Evolutionary conservation across 2,113 vertebrate species (phyloP).

Genomic region (Sylvia atricapilla): DNA sequence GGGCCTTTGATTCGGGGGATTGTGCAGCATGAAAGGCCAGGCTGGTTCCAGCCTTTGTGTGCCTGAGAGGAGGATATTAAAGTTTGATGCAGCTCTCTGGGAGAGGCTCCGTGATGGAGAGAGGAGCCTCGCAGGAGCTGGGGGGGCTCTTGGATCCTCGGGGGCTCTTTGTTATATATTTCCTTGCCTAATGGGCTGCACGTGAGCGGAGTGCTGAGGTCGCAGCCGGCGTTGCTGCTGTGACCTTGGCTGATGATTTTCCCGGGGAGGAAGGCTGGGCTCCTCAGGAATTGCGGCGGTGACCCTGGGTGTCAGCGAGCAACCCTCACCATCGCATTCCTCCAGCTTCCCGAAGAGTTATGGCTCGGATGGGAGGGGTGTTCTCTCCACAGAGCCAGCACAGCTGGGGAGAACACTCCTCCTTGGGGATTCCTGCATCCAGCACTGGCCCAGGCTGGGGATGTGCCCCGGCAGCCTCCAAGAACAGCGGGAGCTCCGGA

Average conservation of each 20-base stretch:
- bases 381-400: not conserved
- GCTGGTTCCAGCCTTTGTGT: constrained; percentile 18
- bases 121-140: not conserved
- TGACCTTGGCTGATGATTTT: not conserved
- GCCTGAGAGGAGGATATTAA: constrained; percentile 14
- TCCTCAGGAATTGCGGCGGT: not conserved
- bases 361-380: not conserved
- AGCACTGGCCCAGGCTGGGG: not conserved
- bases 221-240: not conserved
- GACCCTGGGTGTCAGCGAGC: not conserved
- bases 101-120: constrained; percentile 6
- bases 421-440: not conserved
- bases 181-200: not conserved
- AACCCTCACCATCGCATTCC: not conserved
- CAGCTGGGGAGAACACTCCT: not conserved
- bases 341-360: not conserved
- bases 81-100: constrained; percentile 34
- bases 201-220: constrained; percentile 24
- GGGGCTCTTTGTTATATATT: not conserved
- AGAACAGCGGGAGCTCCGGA: not conserved
- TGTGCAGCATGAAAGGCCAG: constrained; percentile 24
- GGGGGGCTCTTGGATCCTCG: not conserved
- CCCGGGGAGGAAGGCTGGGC: not conserved
- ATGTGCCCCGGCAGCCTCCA: not conserved
- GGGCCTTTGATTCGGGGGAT: constrained; percentile 14